Conservation (phyloP, 2,113 vertebrate species). For the Dolichotis patagonum region DNA sequence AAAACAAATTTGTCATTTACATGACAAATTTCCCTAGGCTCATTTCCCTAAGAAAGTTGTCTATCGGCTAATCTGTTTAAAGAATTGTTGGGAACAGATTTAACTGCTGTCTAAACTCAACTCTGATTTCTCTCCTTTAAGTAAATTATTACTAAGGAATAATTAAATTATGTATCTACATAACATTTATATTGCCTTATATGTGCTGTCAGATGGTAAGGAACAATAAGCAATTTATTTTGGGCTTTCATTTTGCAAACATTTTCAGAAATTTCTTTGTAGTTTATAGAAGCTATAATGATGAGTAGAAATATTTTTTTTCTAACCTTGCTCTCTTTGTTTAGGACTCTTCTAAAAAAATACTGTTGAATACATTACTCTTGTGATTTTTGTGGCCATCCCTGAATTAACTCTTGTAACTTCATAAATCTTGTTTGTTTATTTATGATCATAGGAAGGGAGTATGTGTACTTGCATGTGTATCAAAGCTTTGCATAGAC, state of each 20-base stretch:
- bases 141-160: background rate
- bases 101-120: background rate
- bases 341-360: background rate
- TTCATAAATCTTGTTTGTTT: conserved; percentile 20
- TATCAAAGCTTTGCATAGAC: conserved; percentile 50
- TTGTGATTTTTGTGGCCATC: background rate
- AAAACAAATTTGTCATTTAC: background rate
- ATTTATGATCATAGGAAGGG: background rate
- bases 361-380: background rate
- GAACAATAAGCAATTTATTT: background rate
- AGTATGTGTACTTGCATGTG: background rate
- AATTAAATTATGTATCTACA: background rate
- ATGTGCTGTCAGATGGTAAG: background rate
- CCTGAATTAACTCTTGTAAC: conserved; percentile 30
- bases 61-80: background rate
- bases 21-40: background rate
- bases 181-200: background rate
- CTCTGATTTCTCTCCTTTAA: background rate
- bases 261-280: background rate
- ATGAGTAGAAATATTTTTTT: background rate
- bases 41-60: background rate
- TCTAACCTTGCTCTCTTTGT: background rate
- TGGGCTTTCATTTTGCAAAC: conserved; percentile 11
- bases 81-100: background rate
- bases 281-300: background rate